These are phyloP conservation scores for Cromileptes altivelis DNA, from an alignment of 2,113 vertebrate genomes.

Conservation along the genomic window DNA sequence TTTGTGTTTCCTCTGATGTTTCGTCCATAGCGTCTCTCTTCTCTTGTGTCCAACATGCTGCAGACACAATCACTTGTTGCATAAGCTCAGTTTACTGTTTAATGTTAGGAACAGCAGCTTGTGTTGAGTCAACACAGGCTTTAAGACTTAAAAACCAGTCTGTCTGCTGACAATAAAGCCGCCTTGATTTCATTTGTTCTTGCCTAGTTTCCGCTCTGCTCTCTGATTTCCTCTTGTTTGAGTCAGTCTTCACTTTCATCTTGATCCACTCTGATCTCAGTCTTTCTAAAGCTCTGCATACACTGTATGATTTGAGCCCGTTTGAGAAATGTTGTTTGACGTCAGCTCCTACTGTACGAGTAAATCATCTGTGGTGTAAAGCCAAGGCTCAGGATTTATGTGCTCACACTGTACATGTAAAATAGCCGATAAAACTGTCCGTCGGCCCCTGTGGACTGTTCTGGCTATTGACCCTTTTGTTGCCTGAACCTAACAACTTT, in stretches of 20 bases:
- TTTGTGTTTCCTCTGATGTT: neutral
- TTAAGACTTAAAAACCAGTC: neutral
- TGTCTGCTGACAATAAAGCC: neutral
- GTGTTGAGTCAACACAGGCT: conserved; percentile 37
- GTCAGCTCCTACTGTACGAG: too few relatives aligned
- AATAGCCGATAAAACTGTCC: too few relatives aligned
- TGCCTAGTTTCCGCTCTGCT: neutral
- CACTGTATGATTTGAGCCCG: too few relatives aligned
- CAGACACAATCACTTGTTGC: neutral
- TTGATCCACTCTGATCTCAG: neutral
- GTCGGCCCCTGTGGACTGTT: too few relatives aligned
- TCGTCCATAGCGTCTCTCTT: neutral
- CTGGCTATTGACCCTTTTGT: too few relatives aligned
- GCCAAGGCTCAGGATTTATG: too few relatives aligned
- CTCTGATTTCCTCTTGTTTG: neutral
- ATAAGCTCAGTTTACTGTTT: conserved; percentile 11
- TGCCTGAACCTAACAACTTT: too few relatives aligned
- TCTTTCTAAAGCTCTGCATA: neutral
- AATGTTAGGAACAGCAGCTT: neutral
- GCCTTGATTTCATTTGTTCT: neutral
- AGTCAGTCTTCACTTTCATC: neutral
- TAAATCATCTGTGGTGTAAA: too few relatives aligned
- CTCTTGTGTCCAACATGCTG: neutral
- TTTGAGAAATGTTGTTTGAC: too few relatives aligned
- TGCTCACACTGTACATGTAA: too few relatives aligned